Percentiles rank a stretch among this genome's conserved stretches.
Evolutionary conservation across 1,140 invertebrate genomes (phyloP).

Genomic region (Bombus confusus): DNA sequence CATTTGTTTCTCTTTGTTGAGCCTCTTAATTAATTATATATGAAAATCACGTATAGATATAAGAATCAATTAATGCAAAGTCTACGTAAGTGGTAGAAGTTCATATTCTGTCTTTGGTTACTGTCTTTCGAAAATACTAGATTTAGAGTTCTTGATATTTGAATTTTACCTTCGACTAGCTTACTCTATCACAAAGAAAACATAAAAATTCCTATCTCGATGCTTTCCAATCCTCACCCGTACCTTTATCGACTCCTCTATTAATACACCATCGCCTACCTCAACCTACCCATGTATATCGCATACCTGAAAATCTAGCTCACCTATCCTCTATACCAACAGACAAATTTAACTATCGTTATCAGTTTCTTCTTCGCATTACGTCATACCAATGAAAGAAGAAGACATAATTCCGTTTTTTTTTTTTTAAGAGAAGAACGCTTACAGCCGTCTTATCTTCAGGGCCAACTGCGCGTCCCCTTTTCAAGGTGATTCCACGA

Average conservation of each 20-base stretch:
- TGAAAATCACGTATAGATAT: background rate
- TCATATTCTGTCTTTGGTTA: background rate
- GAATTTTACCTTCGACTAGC: too few relatives aligned
- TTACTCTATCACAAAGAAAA: background rate
- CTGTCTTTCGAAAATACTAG: background rate
- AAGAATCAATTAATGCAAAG: background rate
- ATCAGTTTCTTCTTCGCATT: background rate
- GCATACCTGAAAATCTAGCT: background rate
- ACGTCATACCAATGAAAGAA: background rate
- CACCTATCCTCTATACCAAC: background rate
- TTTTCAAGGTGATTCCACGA: background rate
- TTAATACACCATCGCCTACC: background rate
- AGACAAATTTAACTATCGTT: background rate
- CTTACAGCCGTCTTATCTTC: constrained; percentile 6
- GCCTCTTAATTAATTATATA: background rate
- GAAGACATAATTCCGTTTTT: background rate
- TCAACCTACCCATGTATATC: background rate
- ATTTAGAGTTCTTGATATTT: too few relatives aligned
- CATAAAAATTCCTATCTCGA: background rate
- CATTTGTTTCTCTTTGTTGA: background rate
- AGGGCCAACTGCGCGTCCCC: background rate
- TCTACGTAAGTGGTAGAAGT: background rate
- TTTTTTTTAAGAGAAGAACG: background rate
- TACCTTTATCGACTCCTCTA: background rate
- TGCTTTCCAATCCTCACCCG: background rate